These are phyloP conservation scores for Mellivora capensis DNA, from an alignment of 2,113 vertebrate genomes.

Conservation along the genomic window DNA sequence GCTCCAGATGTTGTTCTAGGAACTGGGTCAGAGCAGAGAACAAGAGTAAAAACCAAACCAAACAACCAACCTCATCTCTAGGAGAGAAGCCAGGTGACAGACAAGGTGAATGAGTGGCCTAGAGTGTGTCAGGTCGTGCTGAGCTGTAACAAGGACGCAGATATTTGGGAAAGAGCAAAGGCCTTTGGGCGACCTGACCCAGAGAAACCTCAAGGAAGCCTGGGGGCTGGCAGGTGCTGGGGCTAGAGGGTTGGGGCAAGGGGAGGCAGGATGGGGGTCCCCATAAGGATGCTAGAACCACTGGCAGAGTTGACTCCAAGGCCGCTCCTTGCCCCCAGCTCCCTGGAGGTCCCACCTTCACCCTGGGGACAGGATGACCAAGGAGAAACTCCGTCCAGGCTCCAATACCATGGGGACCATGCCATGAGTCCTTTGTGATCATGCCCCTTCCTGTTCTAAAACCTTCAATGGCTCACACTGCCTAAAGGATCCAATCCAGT, in stretches of 20 bases:
- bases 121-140: accelerated
- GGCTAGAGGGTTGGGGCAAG: not conserved
- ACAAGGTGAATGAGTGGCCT: not conserved
- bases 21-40: not conserved
- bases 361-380: not conserved
- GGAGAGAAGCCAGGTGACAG: not conserved
- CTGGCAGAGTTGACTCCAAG: not conserved
- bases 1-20: not conserved
- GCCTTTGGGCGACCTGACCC: not conserved
- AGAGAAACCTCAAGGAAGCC: not conserved
- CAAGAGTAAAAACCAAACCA: not conserved
- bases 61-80: not conserved
- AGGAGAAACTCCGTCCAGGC: not conserved
- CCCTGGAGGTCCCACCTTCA: too few species aligned
- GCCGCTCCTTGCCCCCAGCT: accelerated
- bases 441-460: not conserved
- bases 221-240: too few species aligned
- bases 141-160: not conserved
- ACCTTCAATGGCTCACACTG: not conserved
- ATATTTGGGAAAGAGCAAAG: not conserved
- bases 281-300: not conserved
- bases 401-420: not conserved
- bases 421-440: not conserved
- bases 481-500: not conserved
- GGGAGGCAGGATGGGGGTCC: too few species aligned